Evolutionary conservation across 2,113 vertebrate genomes (phyloP).

Genomic region (Anhinga rufa): DNA sequence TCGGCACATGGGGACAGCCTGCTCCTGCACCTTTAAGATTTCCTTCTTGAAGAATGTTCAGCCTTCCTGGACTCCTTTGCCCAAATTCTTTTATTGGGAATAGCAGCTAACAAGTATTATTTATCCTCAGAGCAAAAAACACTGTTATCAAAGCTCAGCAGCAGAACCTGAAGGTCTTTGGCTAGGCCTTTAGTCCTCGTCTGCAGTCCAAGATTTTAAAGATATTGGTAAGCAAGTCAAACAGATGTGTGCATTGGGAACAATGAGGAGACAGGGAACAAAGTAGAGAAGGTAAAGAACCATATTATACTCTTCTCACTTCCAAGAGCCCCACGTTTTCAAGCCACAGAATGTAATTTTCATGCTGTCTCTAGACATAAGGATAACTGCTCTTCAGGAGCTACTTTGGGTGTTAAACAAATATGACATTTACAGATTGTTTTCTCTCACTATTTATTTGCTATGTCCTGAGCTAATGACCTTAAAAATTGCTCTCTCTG

Average conservation of each 20-base stretch:
- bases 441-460: slow-evolving; percentile 48
- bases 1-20: too few relatives aligned
- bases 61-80: too few relatives aligned
- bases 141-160: background rate
- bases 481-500: slow-evolving; percentile 45
- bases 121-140: background rate
- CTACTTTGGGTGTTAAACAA: slow-evolving; percentile 35
- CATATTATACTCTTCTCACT: background rate
- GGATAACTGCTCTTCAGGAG: slow-evolving; percentile 43
- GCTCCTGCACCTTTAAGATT: too few relatives aligned
- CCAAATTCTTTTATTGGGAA: background rate
- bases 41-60: too few relatives aligned
- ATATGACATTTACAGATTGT: slow-evolving; percentile 57
- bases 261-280: background rate
- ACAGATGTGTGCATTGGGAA: background rate
- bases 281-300: background rate
- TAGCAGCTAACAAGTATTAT: background rate
- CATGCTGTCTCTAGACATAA: slow-evolving; percentile 35
- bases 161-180: background rate
- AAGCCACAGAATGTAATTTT: slow-evolving; percentile 23
- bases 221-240: background rate
- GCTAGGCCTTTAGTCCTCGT: background rate
- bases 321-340: background rate
- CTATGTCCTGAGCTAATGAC: slow-evolving; percentile 45
- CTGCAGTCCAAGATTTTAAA: background rate